These are phyloP conservation scores for Pantelozetes paolii DNA, from an alignment of 2,888 invertebrate genomes.

Conservation along the genomic window DNA sequence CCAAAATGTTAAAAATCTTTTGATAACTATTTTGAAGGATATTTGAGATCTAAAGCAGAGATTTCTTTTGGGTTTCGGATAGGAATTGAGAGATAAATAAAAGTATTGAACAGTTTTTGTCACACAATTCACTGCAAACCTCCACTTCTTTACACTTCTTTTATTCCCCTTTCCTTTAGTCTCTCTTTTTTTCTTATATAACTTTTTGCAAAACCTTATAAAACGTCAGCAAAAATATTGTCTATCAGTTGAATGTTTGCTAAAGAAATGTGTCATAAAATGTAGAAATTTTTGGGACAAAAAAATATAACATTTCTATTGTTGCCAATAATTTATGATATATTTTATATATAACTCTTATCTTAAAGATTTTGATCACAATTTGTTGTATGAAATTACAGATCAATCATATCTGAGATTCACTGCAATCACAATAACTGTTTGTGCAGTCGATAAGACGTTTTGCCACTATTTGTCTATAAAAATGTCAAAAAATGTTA, in stretches of 20 bases:
- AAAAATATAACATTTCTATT: slow-evolving; percentile 2
- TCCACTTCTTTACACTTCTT: neutral
- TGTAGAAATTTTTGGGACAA: too few species aligned
- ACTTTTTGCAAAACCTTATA: neutral
- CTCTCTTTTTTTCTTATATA: neutral
- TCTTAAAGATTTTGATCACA: slow-evolving; percentile 23
- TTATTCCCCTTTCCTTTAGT: neutral
- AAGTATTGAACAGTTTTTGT: neutral
- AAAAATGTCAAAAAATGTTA: too few species aligned
- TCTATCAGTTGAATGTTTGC: neutral
- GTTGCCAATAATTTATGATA: neutral
- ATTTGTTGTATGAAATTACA: slow-evolving; percentile 18
- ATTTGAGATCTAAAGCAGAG: slow-evolving; percentile 1
- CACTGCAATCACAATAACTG: neutral
- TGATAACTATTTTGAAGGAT: neutral
- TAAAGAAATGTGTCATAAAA: slow-evolving; percentile 4
- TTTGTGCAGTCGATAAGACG: neutral
- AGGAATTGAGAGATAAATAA: slow-evolving; percentile 13
- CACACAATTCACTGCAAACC: neutral
- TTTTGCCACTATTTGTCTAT: too few species aligned
- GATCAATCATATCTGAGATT: slow-evolving; percentile 1
- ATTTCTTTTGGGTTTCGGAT: neutral
- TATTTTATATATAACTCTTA: slow-evolving; percentile 26
- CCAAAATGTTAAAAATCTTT: slow-evolving; percentile 1
- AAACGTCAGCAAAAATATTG: slow-evolving; percentile 16